These are phyloP conservation scores for Ptilonorhynchus violaceus DNA, from an alignment of 2,113 vertebrate genomes.

Conservation along the genomic window DNA sequence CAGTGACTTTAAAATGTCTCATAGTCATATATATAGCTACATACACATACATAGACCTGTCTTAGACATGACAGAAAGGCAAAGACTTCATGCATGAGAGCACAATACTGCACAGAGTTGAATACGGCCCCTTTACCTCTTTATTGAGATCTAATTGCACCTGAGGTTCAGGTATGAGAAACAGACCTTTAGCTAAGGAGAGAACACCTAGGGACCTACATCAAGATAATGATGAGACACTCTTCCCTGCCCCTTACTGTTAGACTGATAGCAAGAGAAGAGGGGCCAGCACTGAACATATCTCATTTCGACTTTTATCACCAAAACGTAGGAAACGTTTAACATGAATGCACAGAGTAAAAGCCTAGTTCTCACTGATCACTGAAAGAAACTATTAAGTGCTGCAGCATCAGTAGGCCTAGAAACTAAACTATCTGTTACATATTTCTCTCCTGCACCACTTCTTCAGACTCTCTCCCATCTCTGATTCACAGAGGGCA, in stretches of 20 bases:
- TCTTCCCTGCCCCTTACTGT: neutral
- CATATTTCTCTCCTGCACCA: neutral
- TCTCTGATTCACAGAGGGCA: neutral
- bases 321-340: neutral
- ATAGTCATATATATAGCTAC: neutral
- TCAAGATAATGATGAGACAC: neutral
- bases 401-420: neutral
- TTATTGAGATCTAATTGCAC: neutral
- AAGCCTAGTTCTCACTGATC: neutral
- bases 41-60: neutral
- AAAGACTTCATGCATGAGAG: neutral
- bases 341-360: neutral
- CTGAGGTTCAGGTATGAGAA: neutral
- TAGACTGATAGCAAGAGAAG: neutral
- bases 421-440: neutral
- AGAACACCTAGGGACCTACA: neutral
- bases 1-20: neutral
- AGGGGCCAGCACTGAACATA: neutral
- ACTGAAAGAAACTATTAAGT: neutral
- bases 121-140: neutral
- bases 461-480: neutral
- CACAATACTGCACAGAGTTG: neutral
- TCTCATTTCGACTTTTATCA: neutral
- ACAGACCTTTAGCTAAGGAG: neutral
- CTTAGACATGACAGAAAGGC: neutral